Conservation (phyloP, 1,140 invertebrate species). For the Hyles euphorbiae region DNA sequence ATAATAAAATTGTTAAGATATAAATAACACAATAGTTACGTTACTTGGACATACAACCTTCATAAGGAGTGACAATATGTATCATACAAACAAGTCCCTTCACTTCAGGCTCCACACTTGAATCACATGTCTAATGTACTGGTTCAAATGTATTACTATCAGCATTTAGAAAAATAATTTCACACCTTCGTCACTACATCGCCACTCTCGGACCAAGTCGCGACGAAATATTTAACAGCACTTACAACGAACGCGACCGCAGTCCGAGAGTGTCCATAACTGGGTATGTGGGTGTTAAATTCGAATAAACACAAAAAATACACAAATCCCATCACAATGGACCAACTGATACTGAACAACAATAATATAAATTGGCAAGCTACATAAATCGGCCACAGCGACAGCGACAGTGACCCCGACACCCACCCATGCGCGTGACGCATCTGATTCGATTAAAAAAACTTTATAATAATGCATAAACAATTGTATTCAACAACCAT, state of each 20-base stretch:
- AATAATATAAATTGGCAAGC: constrained; percentile 11
- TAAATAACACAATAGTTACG: constrained; percentile 67
- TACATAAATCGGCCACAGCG: constrained; percentile 30
- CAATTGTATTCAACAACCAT: constrained; percentile 45
- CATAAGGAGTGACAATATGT: constrained; percentile 55
- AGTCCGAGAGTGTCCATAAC: no score
- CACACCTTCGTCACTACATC: no score
- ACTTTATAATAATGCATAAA: constrained; percentile 55
- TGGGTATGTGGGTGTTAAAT: no score
- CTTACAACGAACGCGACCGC: no score
- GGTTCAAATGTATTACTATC: no score
- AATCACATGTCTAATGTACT: no score
- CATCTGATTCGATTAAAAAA: constrained; percentile 53
- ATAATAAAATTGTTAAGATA: constrained; percentile 64
- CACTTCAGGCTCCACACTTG: neutral
- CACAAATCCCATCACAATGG: no score
- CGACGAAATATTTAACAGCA: no score
- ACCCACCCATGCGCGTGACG: constrained; percentile 56
- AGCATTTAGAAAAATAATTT: no score
- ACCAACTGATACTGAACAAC: neutral
- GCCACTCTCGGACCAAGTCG: no score
- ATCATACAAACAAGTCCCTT: constrained; percentile 47
- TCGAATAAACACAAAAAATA: no score
- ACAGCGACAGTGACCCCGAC: constrained; percentile 18
- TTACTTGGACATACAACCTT: constrained; percentile 71